These are phyloP conservation scores for Mechanitis messenoides DNA, from an alignment of 2,888 invertebrate genomes.

Conservation along the genomic window DNA sequence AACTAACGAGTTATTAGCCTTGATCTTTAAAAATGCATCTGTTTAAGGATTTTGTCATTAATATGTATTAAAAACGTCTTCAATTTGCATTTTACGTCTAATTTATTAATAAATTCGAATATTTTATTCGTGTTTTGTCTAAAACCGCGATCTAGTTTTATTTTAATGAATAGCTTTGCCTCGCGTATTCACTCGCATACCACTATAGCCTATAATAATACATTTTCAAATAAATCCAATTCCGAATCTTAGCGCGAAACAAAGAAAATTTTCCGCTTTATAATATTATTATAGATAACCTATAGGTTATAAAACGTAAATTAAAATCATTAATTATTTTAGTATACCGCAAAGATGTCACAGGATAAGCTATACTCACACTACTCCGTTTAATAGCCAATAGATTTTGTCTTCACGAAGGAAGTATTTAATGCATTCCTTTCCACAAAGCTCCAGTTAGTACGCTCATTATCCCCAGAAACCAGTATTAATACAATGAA, in stretches of 20 bases:
- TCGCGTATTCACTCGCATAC: too few species aligned
- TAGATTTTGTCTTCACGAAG: slow-evolving; percentile 28
- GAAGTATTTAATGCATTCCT: slow-evolving; percentile 42
- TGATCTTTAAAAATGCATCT: slow-evolving; percentile 12
- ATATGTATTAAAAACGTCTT: slow-evolving; percentile 2
- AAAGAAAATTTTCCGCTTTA: not conserved
- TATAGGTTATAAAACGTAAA: too few species aligned
- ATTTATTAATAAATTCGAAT: slow-evolving; percentile 14
- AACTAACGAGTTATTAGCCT: slow-evolving; percentile 2
- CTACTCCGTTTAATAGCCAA: slow-evolving; percentile 27
- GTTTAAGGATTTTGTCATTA: slow-evolving; percentile 7
- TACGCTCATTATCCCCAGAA: slow-evolving; percentile 56
- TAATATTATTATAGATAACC: not conserved
- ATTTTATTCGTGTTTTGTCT: not conserved
- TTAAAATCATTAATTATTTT: slow-evolving; percentile 17
- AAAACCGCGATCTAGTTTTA: not conserved
- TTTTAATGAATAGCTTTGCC: too few species aligned
- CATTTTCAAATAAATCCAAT: too few species aligned
- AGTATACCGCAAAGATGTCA: slow-evolving; percentile 22
- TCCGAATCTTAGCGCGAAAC: too few species aligned
- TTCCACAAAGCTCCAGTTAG: slow-evolving; percentile 53
- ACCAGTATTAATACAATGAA: slow-evolving; percentile 46
- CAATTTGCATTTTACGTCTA: slow-evolving; percentile 7
- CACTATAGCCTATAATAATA: too few species aligned
- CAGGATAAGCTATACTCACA: slow-evolving; percentile 27